Evolutionary conservation across 2,888 invertebrate genomes (phyloP).

Genomic region (Cybosia mesomella): DNA sequence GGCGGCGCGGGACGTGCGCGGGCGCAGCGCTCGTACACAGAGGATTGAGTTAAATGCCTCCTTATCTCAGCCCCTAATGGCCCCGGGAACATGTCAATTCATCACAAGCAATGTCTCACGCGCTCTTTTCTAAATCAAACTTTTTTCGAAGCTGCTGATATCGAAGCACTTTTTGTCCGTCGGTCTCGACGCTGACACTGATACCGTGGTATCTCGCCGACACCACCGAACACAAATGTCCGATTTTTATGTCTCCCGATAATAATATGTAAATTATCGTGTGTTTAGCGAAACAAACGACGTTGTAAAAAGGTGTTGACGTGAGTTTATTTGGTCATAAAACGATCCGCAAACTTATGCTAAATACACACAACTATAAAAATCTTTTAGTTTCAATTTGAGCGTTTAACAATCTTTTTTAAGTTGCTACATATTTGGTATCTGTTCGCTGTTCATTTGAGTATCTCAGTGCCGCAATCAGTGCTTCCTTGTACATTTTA

Average conservation of each 20-base stretch:
- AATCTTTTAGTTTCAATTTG: constrained; percentile 50
- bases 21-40: constrained; percentile 60
- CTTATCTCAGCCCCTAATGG: constrained; percentile 83
- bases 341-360: constrained; percentile 53
- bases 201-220: constrained; percentile 56
- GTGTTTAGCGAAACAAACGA: constrained; percentile 65
- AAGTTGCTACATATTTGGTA: constrained; percentile 43
- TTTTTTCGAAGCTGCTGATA: constrained; percentile 52
- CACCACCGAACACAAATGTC: constrained; percentile 51
- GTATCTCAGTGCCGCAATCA: constrained; percentile 12
- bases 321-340: constrained; percentile 53
- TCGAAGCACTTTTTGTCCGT: constrained; percentile 31
- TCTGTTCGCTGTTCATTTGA: constrained; percentile 28
- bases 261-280: constrained; percentile 65
- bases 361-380: constrained; percentile 50
- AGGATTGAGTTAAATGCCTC: constrained; percentile 82
- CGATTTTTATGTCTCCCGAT: constrained; percentile 62
- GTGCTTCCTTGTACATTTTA: constrained; percentile 38
- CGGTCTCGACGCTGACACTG: constrained; percentile 44
- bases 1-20: constrained; percentile 14
- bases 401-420: constrained; percentile 32
- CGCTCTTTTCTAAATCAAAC: constrained; percentile 64
- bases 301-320: constrained; percentile 58
- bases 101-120: constrained; percentile 77
- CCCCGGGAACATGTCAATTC: constrained; percentile 84